Evolutionary conservation across 2,888 invertebrate species (phyloP).

Genomic region (Hirudinaria manillensis): DNA sequence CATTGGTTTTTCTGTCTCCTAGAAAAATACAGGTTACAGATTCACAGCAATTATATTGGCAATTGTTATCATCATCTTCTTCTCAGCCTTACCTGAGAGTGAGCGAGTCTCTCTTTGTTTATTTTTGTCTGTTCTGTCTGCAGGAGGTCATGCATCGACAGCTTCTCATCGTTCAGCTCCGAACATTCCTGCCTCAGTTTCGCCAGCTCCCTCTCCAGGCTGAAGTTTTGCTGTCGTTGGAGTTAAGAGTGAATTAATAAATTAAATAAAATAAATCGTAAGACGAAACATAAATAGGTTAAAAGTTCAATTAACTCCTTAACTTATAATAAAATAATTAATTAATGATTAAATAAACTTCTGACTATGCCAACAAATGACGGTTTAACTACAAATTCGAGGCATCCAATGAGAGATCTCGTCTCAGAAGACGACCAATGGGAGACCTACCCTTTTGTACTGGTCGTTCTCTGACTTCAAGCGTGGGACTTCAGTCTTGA

Average conservation of each 20-base stretch:
- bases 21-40: no score
- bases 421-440: no score
- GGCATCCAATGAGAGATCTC: no score
- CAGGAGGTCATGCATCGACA: conserved; percentile 46
- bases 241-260: no score
- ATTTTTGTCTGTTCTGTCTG: conserved; percentile 56
- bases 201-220: conserved; percentile 62
- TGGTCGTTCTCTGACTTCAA: conserved; percentile 24
- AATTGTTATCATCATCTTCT: no score
- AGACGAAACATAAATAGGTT: background rate
- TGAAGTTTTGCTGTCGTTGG: conserved; percentile 52
- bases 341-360: no score
- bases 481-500: conserved; percentile 1
- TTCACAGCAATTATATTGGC: no score
- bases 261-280: conserved; percentile 2
- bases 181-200: conserved; percentile 61
- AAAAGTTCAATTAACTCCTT: background rate
- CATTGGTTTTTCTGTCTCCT: no score
- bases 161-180: conserved; percentile 54
- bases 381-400: no score
- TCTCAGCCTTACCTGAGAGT: conserved; percentile 43
- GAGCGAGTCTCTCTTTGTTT: conserved; percentile 49
- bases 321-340: no score
- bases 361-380: no score
- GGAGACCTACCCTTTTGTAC: conserved; percentile 15